Evolutionary conservation across 2,797 vertebrate species (phyloP).

Genomic region (Acipenser transmontanus): DNA sequence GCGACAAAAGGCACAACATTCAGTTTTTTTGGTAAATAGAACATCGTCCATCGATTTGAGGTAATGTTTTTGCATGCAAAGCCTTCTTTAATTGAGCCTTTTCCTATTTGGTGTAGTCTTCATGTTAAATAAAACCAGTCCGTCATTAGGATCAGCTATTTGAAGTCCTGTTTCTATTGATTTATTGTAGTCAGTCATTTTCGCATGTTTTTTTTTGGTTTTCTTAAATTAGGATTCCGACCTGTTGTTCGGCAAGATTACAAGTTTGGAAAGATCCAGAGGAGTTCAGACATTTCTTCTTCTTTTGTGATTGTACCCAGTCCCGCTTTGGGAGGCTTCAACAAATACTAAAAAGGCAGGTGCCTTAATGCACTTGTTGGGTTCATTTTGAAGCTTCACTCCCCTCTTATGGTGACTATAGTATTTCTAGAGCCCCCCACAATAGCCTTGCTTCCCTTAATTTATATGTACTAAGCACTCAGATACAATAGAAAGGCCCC

Average conservation of each 20-base stretch:
- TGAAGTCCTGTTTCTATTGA: too few relatives aligned
- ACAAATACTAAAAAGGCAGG: slow-evolving; percentile 23
- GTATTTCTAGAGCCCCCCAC: slow-evolving; percentile 19
- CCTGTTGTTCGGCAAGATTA: slow-evolving; percentile 1
- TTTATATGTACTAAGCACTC: slow-evolving; percentile 55
- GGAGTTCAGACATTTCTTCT: background rate
- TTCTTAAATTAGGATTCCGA: slow-evolving; percentile 12
- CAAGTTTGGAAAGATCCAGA: slow-evolving; percentile 4
- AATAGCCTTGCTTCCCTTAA: slow-evolving; percentile 41
- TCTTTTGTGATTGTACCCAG: background rate
- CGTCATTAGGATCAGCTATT: too few relatives aligned
- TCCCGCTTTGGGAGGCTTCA: background rate
- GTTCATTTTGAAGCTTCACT: slow-evolving; percentile 18
- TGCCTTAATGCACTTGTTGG: slow-evolving; percentile 16
- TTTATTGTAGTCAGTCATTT: too few relatives aligned
- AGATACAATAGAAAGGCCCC: slow-evolving; percentile 50
- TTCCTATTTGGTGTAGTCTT: too few relatives aligned
- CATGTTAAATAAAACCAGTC: too few relatives aligned
- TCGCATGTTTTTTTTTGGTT: too few relatives aligned
- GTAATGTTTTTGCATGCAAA: too few relatives aligned
- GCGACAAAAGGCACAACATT: too few relatives aligned
- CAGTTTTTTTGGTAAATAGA: too few relatives aligned
- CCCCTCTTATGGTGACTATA: slow-evolving; percentile 19
- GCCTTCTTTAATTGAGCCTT: too few relatives aligned
- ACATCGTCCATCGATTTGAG: too few relatives aligned